These are phyloP conservation scores for Nanger granti DNA, from an alignment of 2,113 vertebrate genomes.

Conservation along the genomic window DNA sequence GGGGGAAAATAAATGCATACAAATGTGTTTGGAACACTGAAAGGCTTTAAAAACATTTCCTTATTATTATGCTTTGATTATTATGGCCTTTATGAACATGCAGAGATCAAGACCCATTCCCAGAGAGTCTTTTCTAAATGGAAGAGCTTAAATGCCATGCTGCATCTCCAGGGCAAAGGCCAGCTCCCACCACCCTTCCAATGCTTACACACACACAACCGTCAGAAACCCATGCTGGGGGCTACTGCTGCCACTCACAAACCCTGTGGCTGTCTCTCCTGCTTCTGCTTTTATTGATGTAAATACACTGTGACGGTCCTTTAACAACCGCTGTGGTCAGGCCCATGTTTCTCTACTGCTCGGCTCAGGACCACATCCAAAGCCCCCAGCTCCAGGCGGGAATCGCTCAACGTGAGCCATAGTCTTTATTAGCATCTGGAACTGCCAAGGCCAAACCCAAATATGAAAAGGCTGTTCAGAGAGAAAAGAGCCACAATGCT, in stretches of 20 bases:
- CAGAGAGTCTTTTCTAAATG: neutral
- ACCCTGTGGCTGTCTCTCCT: neutral
- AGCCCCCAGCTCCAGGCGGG: neutral
- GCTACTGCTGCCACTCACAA: neutral
- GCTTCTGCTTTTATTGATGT: neutral
- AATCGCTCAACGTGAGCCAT: neutral
- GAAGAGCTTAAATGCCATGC: neutral
- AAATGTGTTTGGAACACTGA: neutral
- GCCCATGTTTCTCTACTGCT: neutral
- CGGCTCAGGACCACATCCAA: neutral
- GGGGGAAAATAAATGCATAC: neutral
- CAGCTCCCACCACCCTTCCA: neutral
- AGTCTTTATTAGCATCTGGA: neutral
- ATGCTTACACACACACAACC: neutral
- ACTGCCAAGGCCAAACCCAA: neutral
- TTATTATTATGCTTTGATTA: neutral
- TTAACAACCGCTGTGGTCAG: neutral
- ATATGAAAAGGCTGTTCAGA: neutral
- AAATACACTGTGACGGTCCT: neutral
- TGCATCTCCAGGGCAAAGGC: neutral
- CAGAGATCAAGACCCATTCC: neutral
- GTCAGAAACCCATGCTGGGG: neutral
- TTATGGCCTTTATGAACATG: neutral
- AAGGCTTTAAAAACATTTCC: conserved; percentile 5
- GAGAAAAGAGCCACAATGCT: neutral